These are phyloP conservation scores for Poicephalus meyeri DNA, from an alignment of 2,113 vertebrate genomes.

Conservation along the genomic window DNA sequence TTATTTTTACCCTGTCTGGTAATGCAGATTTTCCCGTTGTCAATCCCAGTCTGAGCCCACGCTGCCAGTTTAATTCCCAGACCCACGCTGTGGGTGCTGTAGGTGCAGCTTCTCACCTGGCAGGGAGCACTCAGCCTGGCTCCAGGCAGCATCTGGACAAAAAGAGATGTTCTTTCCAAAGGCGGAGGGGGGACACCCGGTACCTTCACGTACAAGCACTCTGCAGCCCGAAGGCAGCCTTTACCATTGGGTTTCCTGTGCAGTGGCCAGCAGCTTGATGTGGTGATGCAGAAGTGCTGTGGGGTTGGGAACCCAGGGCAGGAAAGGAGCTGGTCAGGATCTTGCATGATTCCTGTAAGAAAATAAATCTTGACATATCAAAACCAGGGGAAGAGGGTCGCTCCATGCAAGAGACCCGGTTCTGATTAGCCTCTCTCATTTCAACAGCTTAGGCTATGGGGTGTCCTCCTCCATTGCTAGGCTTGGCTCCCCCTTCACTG, in stretches of 20 bases:
- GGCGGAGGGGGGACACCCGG: neutral
- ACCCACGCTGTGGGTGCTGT: neutral
- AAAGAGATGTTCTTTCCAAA: neutral
- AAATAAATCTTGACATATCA: neutral
- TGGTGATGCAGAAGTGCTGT: neutral
- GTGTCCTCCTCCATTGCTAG: neutral
- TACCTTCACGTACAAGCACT: neutral
- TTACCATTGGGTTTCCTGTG: rapidly evolving
- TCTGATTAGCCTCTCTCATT: neutral
- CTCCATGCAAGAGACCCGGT: neutral
- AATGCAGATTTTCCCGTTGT: neutral
- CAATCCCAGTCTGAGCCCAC: neutral
- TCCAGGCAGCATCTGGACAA: neutral
- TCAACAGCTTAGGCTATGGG: neutral
- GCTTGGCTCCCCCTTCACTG: neutral
- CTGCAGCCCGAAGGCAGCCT: neutral
- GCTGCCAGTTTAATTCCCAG: neutral
- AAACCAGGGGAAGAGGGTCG: neutral
- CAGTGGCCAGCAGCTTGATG: rapidly evolving
- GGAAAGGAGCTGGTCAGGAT: neutral
- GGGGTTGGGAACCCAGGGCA: neutral
- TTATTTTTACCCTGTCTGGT: conserved; percentile 51
- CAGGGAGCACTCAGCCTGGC: neutral
- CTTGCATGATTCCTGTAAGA: neutral
- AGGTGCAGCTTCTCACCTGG: neutral